phyloP scores from a whole-genome alignment of 1,140 invertebrate species.

The Cotesia vestalis region DNA sequence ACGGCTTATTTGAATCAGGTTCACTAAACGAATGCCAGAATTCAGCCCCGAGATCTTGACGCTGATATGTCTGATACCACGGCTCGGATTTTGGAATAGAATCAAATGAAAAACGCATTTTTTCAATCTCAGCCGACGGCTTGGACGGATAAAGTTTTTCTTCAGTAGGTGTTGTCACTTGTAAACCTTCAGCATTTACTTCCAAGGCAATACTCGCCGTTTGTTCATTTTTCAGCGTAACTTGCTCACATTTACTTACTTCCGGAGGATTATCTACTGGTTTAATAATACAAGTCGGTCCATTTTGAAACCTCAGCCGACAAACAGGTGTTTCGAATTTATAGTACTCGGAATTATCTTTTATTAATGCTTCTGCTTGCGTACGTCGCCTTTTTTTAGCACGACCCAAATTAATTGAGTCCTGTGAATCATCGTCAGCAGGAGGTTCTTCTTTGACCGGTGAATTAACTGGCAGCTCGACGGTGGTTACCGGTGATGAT shows the following conservation, averaged over 20 bases:
- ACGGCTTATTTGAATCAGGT: conserved; percentile 66
- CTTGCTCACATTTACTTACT: background rate
- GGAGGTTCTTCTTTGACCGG: conserved; percentile 46
- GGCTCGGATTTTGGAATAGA: conserved; percentile 75
- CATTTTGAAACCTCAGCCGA: conserved; percentile 64
- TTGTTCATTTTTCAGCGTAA: background rate
- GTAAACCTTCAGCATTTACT: conserved; percentile 55
- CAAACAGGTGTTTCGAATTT: conserved; percentile 71
- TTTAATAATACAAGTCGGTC: conserved; percentile 20
- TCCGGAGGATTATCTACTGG: background rate
- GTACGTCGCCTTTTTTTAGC: conserved; percentile 66
- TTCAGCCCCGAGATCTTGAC: conserved; percentile 77
- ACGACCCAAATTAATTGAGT: conserved; percentile 47
- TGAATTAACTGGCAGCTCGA: conserved; percentile 10
- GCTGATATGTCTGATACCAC: conserved; percentile 80
- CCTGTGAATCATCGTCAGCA: conserved; percentile 57
- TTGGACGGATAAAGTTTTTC: conserved; percentile 60
- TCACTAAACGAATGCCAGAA: conserved; percentile 65
- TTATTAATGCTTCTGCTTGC: conserved; percentile 69
- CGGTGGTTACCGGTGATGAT: background rate
- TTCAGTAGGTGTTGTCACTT: conserved; percentile 59
- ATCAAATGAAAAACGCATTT: conserved; percentile 81
- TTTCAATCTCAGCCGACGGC: conserved; percentile 70
- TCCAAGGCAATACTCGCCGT: conserved; percentile 10
- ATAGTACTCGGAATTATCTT: conserved; percentile 72